Percentiles rank a stretch among this genome's conserved stretches.
phyloP scores from a whole-genome alignment of 2,113 vertebrate species.

The Trichechus manatus region DNA sequence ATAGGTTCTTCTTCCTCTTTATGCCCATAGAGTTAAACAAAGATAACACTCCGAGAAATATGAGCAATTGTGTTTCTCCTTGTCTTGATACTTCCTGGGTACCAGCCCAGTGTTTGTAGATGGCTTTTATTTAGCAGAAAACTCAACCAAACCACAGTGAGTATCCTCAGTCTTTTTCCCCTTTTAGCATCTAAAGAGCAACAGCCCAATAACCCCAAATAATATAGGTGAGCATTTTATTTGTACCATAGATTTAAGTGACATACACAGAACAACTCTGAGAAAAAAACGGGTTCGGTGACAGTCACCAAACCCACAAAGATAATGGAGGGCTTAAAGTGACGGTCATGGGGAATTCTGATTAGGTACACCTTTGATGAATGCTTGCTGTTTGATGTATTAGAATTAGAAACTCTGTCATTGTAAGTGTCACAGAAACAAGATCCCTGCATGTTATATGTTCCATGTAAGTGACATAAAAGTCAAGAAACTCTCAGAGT shows the following conservation, averaged over 20 bases:
- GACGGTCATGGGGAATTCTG: background rate
- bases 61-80: background rate
- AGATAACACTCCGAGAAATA: background rate
- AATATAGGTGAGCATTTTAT: background rate
- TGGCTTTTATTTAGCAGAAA: slow-evolving; percentile 11
- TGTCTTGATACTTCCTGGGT: slow-evolving; percentile 1
- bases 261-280: background rate
- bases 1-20: background rate
- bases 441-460: background rate
- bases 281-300: background rate
- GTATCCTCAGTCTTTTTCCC: background rate
- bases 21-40: slow-evolving; percentile 34
- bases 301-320: background rate
- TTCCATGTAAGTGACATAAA: background rate
- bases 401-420: slow-evolving; percentile 18
- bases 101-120: background rate
- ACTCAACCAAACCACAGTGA: background rate
- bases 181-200: slow-evolving; percentile 29
- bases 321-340: background rate
- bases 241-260: background rate
- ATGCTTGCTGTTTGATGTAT: background rate
- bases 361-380: background rate
- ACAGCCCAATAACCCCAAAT: background rate
- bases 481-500: background rate
- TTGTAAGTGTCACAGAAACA: background rate